Base-by-base conservation (phyloP, 2,888 invertebrate species). In the Dicranocentrus wangi region DNA sequence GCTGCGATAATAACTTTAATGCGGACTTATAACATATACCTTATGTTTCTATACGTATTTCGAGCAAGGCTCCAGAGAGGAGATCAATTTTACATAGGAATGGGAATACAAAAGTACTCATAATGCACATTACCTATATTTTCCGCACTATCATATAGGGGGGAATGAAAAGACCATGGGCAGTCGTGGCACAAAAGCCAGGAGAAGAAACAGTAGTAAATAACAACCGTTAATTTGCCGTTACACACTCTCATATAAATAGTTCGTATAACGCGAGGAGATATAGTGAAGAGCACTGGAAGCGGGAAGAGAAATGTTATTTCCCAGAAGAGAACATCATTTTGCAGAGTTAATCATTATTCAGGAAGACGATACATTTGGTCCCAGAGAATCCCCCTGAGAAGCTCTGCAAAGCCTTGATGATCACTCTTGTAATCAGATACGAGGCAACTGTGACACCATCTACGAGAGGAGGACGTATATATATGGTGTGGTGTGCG, bases 331-430 rank as follows among this genome's bases (percentile, higher is more conserved):
- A 85, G 83, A 83, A 84, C 85, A 83, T 83, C 82, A 85, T 84
- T 85, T 85, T 85, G 85, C 82, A 81, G 82, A 85, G 85, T 85
- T 85, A 85, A 85, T 85, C 85, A 85, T 85, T 85, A 85, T 85
- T 84, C 85, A 84, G 83, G 85, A 85, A 85, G 85, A 85, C 84
- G 85, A 85, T 85, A 84, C 83, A 85, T 85, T 85, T 84, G 83
- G 83, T 81, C 81, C 82, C 82, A 72, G 84, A 72, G 72, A 83
- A 85, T 83, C 83, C 85, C 85, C 83, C 60, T 39, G 85, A 83
- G 83, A 80, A 72, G 76, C 70, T 70, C 81, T 85, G 68, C 78
- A 80, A 79, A 84, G 81, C 82, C 84, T 82, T 84, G 83, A 80
- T 80, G 72, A 84, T 84, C 83, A 82, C 84, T 82, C 85, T 83